Percentiles rank a stretch among this genome's conserved stretches.
Evolutionary conservation across 1,140 invertebrate species (phyloP).

Genomic region (Notospermus geniculatus): DNA sequence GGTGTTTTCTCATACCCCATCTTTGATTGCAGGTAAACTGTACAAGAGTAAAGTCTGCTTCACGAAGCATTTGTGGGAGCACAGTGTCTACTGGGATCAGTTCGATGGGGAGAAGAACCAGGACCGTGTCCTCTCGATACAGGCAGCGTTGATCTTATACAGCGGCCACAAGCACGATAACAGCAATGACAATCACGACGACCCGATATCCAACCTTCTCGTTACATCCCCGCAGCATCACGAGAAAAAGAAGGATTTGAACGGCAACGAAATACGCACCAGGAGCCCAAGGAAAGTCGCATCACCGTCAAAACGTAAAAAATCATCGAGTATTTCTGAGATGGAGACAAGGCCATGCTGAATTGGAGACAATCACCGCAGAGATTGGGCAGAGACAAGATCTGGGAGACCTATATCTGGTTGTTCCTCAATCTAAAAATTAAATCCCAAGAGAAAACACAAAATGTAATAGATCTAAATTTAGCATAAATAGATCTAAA

Average conservation of each 20-base stretch:
- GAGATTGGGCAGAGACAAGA: too few species aligned
- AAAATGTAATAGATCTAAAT: too few species aligned
- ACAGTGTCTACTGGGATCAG: constrained; percentile 48
- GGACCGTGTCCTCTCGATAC: constrained; percentile 46
- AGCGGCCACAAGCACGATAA: constrained; percentile 18
- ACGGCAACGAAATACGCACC: not conserved
- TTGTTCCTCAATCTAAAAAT: too few species aligned
- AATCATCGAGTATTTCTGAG: not conserved
- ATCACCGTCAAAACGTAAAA: constrained; percentile 8
- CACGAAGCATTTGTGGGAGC: constrained; percentile 51
- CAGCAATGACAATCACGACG: constrained; percentile 4
- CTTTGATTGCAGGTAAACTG: constrained; percentile 40
- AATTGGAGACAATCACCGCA: too few species aligned
- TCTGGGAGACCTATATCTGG: too few species aligned
- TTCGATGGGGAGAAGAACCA: constrained; percentile 49
- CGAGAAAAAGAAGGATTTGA: constrained; percentile 8
- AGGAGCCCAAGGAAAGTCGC: not conserved
- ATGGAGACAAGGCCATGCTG: too few species aligned
- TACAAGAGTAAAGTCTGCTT: constrained; percentile 51
- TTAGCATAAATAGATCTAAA: too few species aligned
- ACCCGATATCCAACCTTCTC: constrained; percentile 7
- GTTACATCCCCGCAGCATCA: constrained; percentile 12
- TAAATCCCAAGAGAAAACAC: too few species aligned
- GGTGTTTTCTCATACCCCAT: not conserved
- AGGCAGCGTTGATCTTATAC: constrained; percentile 47